Percentiles rank a stretch among this genome's conserved stretches.
Conservation (phyloP, 2,888 invertebrate species). For the Pollenia griseotomentosa region DNA sequence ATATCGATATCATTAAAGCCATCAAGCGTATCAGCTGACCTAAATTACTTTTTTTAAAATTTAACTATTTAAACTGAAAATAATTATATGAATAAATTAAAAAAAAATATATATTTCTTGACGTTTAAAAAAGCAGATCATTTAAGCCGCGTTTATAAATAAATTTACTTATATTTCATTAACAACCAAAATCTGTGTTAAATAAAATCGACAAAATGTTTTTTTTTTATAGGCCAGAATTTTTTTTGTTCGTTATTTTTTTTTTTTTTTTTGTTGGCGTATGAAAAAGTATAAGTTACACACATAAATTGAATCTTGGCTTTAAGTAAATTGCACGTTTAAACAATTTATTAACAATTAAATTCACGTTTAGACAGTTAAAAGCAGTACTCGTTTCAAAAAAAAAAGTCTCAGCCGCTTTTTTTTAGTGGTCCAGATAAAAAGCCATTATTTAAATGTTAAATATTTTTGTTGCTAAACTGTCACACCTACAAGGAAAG, state of each 20-base stretch:
- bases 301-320: constrained; percentile 2
- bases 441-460: not conserved
- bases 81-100: too few species aligned
- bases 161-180: constrained; percentile 4
- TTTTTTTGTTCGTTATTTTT: not conserved
- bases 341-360: constrained; percentile 51
- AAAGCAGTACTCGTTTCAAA: not conserved
- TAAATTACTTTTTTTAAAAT: constrained; percentile 31
- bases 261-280: not conserved
- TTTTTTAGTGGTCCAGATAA: not conserved
- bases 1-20: constrained; percentile 52
- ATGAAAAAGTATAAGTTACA: not conserved
- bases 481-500: constrained; percentile 48
- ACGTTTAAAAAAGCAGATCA: not conserved
- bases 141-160: not conserved
- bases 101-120: not conserved
- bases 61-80: constrained; percentile 37
- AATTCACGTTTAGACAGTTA: constrained; percentile 16
- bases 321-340: constrained; percentile 45
- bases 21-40: constrained; percentile 59
- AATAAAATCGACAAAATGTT: not conserved
- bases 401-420: not conserved
- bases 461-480: not conserved
- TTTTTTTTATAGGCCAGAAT: not conserved
- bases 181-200: not conserved